Conservation (phyloP, 1,140 invertebrate genomes). For the Amphibalanus amphitrite region DNA sequence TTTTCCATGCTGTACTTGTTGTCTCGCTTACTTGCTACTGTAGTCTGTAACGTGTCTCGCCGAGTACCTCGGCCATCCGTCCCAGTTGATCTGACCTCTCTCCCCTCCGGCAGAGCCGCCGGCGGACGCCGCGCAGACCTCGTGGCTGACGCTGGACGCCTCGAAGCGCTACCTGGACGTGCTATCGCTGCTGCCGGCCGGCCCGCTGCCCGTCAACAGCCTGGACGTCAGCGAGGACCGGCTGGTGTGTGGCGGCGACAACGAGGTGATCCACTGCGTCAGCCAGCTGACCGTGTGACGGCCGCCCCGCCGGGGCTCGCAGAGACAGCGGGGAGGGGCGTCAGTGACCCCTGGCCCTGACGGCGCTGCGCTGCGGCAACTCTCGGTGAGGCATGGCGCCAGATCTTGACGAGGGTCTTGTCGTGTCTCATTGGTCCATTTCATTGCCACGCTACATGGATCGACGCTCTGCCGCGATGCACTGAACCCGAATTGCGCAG, state of each 20-base stretch:
- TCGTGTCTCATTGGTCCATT: no score
- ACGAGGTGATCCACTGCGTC: neutral
- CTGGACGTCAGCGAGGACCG: neutral
- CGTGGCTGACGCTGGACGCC: neutral
- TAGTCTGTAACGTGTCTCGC: neutral
- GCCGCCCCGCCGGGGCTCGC: no score
- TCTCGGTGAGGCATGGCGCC: no score
- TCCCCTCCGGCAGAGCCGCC: neutral
- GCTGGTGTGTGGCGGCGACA: neutral
- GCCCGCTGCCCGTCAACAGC: neutral
- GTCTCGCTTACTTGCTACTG: neutral
- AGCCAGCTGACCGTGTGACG: no score
- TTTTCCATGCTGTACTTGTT: neutral
- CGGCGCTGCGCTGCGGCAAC: no score
- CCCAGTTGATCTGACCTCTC: no score
- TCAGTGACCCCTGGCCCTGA: no score
- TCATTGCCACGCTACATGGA: no score
- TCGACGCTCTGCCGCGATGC: no score
- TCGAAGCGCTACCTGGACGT: neutral
- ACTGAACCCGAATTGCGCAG: no score
- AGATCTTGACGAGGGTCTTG: no score
- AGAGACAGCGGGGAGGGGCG: no score
- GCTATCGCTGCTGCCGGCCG: neutral
- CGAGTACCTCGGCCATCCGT: neutral
- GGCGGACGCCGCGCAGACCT: neutral